Evolutionary conservation across 1,140 invertebrate species (phyloP).

Genomic region (Gryllus bimaculatus): DNA sequence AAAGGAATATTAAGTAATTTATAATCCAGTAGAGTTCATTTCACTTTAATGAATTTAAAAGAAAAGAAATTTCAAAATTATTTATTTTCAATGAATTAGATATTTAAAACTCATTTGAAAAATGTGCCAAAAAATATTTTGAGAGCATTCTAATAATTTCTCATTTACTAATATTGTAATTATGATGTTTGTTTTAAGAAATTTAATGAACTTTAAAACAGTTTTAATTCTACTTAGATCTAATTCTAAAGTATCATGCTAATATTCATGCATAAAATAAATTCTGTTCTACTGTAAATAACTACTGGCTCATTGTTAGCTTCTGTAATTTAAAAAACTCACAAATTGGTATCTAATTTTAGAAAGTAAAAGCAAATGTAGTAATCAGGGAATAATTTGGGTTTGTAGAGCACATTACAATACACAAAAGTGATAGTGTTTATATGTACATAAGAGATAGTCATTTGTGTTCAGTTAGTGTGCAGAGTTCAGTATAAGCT

Average conservation of each 20-base stretch:
- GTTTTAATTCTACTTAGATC: too few relatives aligned
- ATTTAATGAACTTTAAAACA: too few relatives aligned
- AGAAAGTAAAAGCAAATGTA: not conserved
- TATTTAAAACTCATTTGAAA: too few relatives aligned
- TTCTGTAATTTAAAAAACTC: not conserved
- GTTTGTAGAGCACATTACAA: not conserved
- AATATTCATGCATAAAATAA: not conserved
- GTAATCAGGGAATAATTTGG: not conserved
- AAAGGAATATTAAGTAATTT: not conserved
- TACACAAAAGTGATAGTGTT: not conserved
- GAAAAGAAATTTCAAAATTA: too few relatives aligned
- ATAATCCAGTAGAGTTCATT: not conserved
- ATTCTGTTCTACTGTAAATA: too few relatives aligned
- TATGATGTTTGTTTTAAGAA: too few relatives aligned
- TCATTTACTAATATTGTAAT: too few relatives aligned
- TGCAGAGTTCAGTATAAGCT: conserved; percentile 4
- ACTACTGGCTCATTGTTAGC: not conserved
- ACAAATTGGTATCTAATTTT: not conserved
- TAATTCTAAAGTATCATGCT: not conserved
- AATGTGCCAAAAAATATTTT: too few relatives aligned
- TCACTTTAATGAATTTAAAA: too few relatives aligned
- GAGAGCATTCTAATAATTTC: too few relatives aligned
- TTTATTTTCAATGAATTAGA: too few relatives aligned
- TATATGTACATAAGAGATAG: not conserved
- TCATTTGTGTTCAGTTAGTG: not conserved